A percentile compares a stretch with the other conserved stretches of the same genome.
Conservation (phyloP, 2,888 invertebrate genomes). For the Anaspis maculata region DNA sequence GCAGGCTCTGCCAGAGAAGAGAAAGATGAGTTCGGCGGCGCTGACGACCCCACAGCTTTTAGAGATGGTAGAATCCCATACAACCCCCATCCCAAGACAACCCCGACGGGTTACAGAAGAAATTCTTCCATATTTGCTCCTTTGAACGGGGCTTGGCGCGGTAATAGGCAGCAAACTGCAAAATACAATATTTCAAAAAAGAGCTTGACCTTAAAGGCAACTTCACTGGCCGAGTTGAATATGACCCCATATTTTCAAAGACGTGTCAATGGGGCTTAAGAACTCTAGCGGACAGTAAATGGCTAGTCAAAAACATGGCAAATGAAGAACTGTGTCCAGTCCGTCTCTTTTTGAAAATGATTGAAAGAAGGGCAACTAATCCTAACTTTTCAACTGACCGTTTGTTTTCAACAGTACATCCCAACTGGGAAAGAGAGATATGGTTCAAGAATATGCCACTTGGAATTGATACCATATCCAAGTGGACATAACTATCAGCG, state of each 20-base stretch:
- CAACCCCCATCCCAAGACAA: neutral
- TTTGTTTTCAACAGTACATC: conserved; percentile 16
- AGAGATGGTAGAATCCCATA: conserved; percentile 5
- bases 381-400: conserved; percentile 10
- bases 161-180: conserved; percentile 10
- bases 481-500: conserved; percentile 8
- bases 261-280: conserved; percentile 13
- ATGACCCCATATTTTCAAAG: conserved; percentile 18
- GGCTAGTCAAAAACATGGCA: conserved; percentile 12
- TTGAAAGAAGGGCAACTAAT: conserved; percentile 7
- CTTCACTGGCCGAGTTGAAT: conserved; percentile 13
- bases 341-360: conserved; percentile 9
- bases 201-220: conserved; percentile 9
- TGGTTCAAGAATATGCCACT: conserved; percentile 8
- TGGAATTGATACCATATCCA: conserved; percentile 3
- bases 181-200: conserved; percentile 6
- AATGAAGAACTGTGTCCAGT: conserved; percentile 13
- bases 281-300: conserved; percentile 13
- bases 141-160: conserved; percentile 14
- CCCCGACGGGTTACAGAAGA: conserved; percentile 11
- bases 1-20: conserved; percentile 11
- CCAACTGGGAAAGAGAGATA: conserved; percentile 4
- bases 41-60: conserved; percentile 7
- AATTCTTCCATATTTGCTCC: conserved; percentile 13
- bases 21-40: conserved; percentile 11